Conservation (phyloP, 1,140 invertebrate species). For the Listronotus bonariensis region DNA sequence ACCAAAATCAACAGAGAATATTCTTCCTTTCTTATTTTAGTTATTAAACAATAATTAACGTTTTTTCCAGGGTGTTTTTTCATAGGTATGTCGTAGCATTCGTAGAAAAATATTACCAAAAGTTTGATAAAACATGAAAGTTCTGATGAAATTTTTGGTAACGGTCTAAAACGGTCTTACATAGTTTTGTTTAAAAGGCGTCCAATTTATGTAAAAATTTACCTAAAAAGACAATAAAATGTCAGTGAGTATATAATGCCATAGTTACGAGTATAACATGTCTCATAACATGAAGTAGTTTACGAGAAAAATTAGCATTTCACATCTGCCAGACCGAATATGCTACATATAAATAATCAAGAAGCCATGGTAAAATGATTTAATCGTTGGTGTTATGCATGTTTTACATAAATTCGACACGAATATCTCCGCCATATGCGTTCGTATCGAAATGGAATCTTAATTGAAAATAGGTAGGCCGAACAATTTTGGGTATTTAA, state of each 20-base stretch:
- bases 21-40: no score
- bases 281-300: conserved; percentile 15
- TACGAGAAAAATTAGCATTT: conserved; percentile 34
- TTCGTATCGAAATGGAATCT: conserved; percentile 4
- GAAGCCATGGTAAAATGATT: conserved; percentile 34
- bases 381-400: conserved; percentile 27
- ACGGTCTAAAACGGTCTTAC: no score
- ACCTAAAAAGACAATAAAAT: no score
- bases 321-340: conserved; percentile 26
- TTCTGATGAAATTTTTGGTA: no score
- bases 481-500: neutral
- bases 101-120: no score
- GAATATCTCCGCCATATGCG: conserved; percentile 11
- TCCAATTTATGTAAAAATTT: no score
- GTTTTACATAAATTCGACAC: conserved; percentile 33
- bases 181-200: no score
- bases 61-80: no score
- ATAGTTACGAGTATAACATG: neutral
- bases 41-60: no score
- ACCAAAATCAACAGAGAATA: no score
- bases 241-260: neutral
- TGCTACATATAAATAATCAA: conserved; percentile 33
- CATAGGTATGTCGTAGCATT: no score
- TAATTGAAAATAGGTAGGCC: conserved; percentile 2
- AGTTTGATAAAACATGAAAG: no score